Evolutionary conservation across 2,888 invertebrate species (phyloP), one percentile per base, ranked within the genome.

Genomic region (Odontomyia ornata): DNA sequence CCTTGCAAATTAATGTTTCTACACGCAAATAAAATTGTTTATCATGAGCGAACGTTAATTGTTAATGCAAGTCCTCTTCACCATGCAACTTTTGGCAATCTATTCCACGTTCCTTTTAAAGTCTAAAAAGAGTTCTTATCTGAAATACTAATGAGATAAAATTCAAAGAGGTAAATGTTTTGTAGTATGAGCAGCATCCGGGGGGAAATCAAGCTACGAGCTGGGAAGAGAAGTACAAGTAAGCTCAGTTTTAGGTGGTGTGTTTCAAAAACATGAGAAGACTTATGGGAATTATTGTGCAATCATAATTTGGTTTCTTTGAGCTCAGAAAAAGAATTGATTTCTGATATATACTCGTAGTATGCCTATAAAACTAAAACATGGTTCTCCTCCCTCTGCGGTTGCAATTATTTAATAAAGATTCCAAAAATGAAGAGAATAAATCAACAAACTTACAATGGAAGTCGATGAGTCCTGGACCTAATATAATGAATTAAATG

Each of bases 91-190:
- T 11, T 67, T 46, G 43, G 36, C 46, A 67, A 46, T 9, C 43
- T 67, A 46, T 46, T 43, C 67, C 21, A 21, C 60, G 56, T 60
- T 75, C 60, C 28, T 75, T 75, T 57, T 75, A 30, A 21, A 60
- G 60, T 75, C 60, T 25, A 60, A 75, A 60, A 75, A 75, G 52
- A 56, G 15, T 25, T 28, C 23, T 36, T 60, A 75, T 36, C 60
- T 60, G 60, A 60, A 57, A 75, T 75, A 75, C 73, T 75, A 75
- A 75, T 75, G 60, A 75, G 57, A 43, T 72, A 23, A 11, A 3
- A 72, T 25, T 28, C 46, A 46, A 28, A 52, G 3, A 11, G 30
- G 15, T 28, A 4, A 7, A 13, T 18, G 52, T 4, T 9, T 52
- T 4, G 4, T 13, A 4, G 7, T 9, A 4, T 4, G 4, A 52